phyloP scores from a whole-genome alignment of 2,797 vertebrate species.

The Darevskia mixta region DNA sequence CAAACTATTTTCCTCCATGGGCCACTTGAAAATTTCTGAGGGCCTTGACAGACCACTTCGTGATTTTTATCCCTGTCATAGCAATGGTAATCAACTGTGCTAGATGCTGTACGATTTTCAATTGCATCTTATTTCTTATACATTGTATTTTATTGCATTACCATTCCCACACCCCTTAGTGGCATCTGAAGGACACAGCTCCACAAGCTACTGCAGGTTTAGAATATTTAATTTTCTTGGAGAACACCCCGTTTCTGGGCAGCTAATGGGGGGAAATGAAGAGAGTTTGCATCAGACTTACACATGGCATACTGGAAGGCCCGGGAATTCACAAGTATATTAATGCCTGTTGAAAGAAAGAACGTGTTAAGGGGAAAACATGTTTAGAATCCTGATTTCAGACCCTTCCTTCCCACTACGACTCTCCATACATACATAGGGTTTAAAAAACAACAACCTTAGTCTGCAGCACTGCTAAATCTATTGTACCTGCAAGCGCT shows the following conservation, averaged over 20 bases:
- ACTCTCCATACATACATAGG: not conserved
- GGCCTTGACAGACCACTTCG: no score
- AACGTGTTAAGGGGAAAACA: not conserved
- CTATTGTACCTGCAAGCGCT: not conserved
- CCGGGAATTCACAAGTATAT: slow-evolving; percentile 94
- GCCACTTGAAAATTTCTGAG: no score
- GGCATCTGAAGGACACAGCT: not conserved
- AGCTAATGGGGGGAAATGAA: not conserved
- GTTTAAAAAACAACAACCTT: not conserved
- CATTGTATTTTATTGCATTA: no score
- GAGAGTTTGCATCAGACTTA: slow-evolving; percentile 78
- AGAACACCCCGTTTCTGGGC: no score
- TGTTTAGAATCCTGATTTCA: fast-evolving
- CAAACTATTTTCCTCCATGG: no score
- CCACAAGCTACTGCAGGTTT: not conserved
- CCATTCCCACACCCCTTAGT: no score
- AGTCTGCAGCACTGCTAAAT: not conserved
- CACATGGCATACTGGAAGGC: slow-evolving; percentile 95
- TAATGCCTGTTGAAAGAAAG: slow-evolving; percentile 85
- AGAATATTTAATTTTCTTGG: not conserved
- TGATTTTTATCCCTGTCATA: no score
- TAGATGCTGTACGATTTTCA: no score
- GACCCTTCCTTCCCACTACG: not conserved
- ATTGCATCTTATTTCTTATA: no score
- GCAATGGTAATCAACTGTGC: no score